A percentile compares a stretch with the other conserved stretches of the same genome.
Evolutionary conservation across 2,797 vertebrate species (phyloP).

Genomic region (Cossypha niveicapilla): DNA sequence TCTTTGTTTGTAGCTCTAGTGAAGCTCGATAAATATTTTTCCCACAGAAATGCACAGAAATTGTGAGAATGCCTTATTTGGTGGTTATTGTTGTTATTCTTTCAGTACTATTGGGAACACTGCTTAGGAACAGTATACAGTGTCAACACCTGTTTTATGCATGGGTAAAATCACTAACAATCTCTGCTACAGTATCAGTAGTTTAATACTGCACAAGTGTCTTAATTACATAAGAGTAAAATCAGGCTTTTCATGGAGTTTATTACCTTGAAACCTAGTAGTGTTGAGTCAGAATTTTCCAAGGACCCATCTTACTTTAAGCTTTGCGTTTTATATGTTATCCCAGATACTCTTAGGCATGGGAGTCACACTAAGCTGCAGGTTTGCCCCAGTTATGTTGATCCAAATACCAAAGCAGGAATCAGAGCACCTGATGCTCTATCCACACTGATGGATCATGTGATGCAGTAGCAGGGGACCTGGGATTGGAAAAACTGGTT

Average conservation of each 20-base stretch:
- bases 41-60: background rate
- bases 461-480: background rate
- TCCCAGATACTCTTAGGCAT: background rate
- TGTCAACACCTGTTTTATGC: background rate
- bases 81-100: background rate
- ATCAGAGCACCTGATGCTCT: background rate
- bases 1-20: background rate
- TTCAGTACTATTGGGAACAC: background rate
- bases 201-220: background rate
- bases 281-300: background rate
- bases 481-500: background rate
- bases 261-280: background rate
- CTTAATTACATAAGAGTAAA: background rate
- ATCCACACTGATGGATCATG: rapidly evolving
- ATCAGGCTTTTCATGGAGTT: background rate
- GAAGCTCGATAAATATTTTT: background rate
- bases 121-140: background rate
- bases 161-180: background rate
- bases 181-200: background rate
- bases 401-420: background rate
- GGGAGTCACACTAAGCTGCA: background rate
- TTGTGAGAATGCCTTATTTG: background rate
- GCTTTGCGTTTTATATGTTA: background rate
- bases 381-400: background rate
- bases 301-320: background rate